These are phyloP conservation scores for Platysternon megacephalum DNA, from an alignment of 2,113 vertebrate species.

Conservation along the genomic window DNA sequence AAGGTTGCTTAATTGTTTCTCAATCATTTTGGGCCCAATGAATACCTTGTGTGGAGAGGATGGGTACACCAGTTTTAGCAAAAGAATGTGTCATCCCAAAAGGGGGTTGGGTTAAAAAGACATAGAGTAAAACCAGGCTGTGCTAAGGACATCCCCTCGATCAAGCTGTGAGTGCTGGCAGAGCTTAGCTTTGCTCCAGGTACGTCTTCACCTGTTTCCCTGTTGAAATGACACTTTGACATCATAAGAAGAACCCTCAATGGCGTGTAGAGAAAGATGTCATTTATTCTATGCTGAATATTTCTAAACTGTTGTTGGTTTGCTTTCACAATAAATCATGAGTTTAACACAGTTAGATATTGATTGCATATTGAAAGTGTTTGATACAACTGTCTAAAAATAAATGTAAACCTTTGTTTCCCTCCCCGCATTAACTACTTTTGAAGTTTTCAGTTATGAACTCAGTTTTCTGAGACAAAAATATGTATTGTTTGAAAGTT, in stretches of 20 bases:
- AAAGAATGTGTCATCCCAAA: neutral
- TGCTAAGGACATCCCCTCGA: neutral
- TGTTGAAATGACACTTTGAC: neutral
- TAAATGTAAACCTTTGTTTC: neutral
- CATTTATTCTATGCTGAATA: neutral
- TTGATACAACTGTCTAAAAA: neutral
- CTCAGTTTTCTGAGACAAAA: slow-evolving; percentile 47
- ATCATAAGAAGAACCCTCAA: neutral
- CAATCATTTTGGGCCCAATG: neutral
- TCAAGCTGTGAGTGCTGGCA: neutral
- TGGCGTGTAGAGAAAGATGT: neutral
- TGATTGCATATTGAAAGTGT: neutral
- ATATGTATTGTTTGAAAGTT: slow-evolving; percentile 18
- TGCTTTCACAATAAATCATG: neutral
- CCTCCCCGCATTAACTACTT: neutral
- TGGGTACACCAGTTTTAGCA: neutral
- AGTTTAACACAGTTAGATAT: neutral
- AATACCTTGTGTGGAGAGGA: neutral
- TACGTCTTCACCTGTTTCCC: neutral
- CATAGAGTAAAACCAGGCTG: neutral
- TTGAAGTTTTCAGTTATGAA: neutral
- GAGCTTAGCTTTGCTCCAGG: neutral
- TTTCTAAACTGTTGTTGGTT: neutral
- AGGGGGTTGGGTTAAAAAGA: neutral
- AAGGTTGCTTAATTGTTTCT: neutral